These are phyloP conservation scores for Pantherophis guttatus DNA, from an alignment of 2,113 vertebrate species.

Conservation along the genomic window DNA sequence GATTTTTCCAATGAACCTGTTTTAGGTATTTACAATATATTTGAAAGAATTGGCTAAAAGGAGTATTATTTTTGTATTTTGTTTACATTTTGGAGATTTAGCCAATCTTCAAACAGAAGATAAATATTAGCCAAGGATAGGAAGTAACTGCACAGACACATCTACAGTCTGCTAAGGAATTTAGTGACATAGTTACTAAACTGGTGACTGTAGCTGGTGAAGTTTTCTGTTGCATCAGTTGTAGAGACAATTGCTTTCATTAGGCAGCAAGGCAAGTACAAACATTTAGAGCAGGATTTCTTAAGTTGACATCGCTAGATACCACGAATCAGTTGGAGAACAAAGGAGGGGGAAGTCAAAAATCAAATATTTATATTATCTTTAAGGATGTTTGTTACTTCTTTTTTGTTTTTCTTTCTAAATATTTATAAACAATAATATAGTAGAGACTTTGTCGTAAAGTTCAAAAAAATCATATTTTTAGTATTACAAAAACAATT, in stretches of 20 bases:
- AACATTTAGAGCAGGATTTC: background rate
- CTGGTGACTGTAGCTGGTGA: background rate
- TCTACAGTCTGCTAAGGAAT: background rate
- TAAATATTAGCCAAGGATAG: background rate
- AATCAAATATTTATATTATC: background rate
- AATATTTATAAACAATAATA: background rate
- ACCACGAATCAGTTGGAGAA: background rate
- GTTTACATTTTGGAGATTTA: background rate
- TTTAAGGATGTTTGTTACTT: background rate
- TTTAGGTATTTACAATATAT: slow-evolving; percentile 31
- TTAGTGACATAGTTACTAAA: background rate
- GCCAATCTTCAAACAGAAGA: background rate
- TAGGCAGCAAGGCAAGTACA: background rate
- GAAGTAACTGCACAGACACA: background rate
- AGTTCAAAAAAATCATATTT: background rate
- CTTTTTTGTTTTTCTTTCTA: background rate
- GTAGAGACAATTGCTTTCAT: background rate
- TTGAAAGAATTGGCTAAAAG: background rate
- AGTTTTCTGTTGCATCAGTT: background rate
- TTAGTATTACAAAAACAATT: background rate
- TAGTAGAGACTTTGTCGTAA: background rate
- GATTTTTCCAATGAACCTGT: background rate
- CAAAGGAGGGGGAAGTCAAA: background rate
- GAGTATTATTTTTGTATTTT: background rate
- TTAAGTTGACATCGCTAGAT: background rate